Evolutionary conservation across 35 echinoderm and acorn worm species (phyloP).

Genomic region (Strongylocentrotus purpuratus): DNA sequence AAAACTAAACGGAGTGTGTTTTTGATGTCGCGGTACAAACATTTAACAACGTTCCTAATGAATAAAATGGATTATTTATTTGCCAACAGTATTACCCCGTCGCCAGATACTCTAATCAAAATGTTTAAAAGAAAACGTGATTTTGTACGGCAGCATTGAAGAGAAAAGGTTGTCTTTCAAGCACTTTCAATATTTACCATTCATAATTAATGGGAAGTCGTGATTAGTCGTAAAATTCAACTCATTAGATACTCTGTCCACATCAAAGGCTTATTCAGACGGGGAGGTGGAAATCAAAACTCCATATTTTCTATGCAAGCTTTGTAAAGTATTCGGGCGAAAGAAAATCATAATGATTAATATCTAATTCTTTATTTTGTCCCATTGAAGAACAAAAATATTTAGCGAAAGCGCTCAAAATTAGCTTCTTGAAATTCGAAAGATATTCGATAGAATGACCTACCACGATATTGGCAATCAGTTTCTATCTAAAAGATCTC

Average conservation of each 20-base stretch:
- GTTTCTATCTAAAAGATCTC: no score
- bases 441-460: no score
- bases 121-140: constrained; percentile 5
- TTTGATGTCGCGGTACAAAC: neutral
- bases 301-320: no score
- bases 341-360: no score
- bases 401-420: no score
- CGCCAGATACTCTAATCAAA: neutral
- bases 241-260: no score
- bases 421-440: no score
- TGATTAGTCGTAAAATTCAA: neutral
- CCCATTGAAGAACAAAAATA: no score
- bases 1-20: neutral
- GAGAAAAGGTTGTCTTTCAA: neutral
- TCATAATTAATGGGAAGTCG: neutral
- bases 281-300: neutral
- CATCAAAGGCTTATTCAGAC: neutral
- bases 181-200: neutral
- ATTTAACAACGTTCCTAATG: neutral
- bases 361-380: no score
- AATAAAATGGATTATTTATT: neutral
- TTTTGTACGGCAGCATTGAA: neutral
- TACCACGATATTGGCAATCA: no score
- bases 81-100: neutral
- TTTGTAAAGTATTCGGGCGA: no score